Evolutionary conservation across 2,113 vertebrate species (phyloP).

Genomic region (Haemorhous mexicanus): DNA sequence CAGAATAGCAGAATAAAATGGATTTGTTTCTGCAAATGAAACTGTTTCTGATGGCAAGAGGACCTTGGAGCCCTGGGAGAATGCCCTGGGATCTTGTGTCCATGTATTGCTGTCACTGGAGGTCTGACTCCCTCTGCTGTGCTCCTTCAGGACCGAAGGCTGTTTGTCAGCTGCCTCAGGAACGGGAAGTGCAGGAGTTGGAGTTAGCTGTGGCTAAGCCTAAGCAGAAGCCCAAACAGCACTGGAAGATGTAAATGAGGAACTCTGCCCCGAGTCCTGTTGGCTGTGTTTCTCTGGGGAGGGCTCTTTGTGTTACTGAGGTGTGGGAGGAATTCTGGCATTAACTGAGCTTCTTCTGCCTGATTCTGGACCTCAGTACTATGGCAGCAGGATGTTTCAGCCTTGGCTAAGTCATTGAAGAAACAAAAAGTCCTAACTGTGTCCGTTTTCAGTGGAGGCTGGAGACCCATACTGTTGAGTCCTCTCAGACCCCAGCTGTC

Average conservation of each 20-base stretch:
- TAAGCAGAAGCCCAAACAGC: not conserved
- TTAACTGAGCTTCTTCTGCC: not conserved
- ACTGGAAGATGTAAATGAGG: not conserved
- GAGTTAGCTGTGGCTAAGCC: not conserved
- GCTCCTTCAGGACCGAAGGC: not conserved
- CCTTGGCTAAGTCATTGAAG: not conserved
- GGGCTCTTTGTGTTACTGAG: not conserved
- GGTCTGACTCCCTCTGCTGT: not conserved
- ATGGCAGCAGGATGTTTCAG: not conserved
- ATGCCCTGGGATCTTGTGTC: not conserved
- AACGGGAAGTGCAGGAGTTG: not conserved
- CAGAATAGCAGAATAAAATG: not conserved
- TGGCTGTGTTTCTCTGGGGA: not conserved
- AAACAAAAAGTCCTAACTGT: not conserved
- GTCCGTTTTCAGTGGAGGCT: not conserved
- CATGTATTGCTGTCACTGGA: not conserved
- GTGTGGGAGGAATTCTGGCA: not conserved
- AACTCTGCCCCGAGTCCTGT: not conserved
- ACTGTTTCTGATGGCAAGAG: not conserved
- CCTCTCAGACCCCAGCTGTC: not conserved
- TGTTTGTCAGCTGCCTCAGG: not conserved
- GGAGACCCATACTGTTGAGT: not conserved
- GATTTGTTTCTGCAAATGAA: not conserved
- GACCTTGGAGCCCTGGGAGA: not conserved
- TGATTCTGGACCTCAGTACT: not conserved